Conservation (phyloP, 2,113 vertebrate species). For the Tetraodon nigroviridis region DNA sequence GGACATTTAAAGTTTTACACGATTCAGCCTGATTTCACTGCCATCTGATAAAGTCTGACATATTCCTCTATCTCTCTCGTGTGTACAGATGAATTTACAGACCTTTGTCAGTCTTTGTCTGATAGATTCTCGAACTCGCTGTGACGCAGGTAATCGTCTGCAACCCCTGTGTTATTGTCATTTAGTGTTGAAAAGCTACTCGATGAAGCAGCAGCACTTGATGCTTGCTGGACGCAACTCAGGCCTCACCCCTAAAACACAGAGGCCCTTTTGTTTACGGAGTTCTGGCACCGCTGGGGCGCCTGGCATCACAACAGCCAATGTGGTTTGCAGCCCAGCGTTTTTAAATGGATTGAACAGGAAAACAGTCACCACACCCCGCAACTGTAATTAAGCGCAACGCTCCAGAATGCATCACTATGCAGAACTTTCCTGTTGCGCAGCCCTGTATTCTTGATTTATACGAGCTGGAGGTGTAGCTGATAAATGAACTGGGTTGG, state of each 20-base stretch:
- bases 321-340: slow-evolving; percentile 46
- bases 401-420: slow-evolving; percentile 15
- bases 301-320: slow-evolving; percentile 44
- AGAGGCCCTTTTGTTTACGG: slow-evolving; percentile 65
- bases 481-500: neutral
- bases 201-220: slow-evolving; percentile 23
- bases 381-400: slow-evolving; percentile 39
- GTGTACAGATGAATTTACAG: neutral
- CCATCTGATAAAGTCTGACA: slow-evolving; percentile 21
- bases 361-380: slow-evolving; percentile 26
- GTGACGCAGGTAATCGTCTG: slow-evolving; percentile 27
- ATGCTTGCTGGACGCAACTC: slow-evolving; percentile 28
- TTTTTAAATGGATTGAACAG: slow-evolving; percentile 53
- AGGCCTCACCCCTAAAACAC: slow-evolving; percentile 42
- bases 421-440: slow-evolving; percentile 23
- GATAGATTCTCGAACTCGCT: slow-evolving; percentile 19
- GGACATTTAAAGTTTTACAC: too few species aligned
- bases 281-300: slow-evolving; percentile 41
- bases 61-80: too few species aligned
- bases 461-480: neutral
- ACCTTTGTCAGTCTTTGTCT: slow-evolving; percentile 9
- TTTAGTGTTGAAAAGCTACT: neutral
- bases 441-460: slow-evolving; percentile 3
- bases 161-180: neutral
- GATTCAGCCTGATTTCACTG: neutral